phyloP scores from a whole-genome alignment of 2,113 vertebrate species.

The Halcyon malimbica region DNA sequence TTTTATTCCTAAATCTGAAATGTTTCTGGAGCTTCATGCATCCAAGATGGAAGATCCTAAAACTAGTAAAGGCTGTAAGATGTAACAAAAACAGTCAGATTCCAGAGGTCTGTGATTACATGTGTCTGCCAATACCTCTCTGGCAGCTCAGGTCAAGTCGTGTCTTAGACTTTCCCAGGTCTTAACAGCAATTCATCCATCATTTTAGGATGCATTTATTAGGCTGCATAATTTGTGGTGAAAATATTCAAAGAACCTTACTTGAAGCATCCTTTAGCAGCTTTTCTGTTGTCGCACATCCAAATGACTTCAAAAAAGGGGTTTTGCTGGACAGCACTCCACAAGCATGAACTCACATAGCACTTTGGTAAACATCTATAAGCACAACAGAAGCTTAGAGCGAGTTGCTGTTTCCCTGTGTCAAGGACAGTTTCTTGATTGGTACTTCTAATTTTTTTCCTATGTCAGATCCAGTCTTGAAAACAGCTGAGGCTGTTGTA shows the following conservation, averaged over 20 bases:
- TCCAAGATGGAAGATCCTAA: background rate
- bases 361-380: rapidly evolving
- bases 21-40: background rate
- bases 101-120: background rate
- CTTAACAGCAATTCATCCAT: background rate
- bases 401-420: background rate
- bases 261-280: background rate
- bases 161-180: background rate
- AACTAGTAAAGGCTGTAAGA: background rate
- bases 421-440: background rate
- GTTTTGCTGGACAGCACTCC: background rate
- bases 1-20: background rate
- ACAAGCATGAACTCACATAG: background rate
- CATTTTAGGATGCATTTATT: background rate
- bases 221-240: background rate
- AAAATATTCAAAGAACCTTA: background rate
- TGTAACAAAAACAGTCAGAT: background rate
- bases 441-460: background rate
- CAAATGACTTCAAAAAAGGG: background rate
- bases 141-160: background rate
- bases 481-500: background rate
- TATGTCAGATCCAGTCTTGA: background rate
- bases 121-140: background rate
- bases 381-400: background rate
- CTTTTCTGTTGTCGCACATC: background rate